phyloP scores from a whole-genome alignment of 2,797 vertebrate genomes.

The Anniella stebbinsi region DNA sequence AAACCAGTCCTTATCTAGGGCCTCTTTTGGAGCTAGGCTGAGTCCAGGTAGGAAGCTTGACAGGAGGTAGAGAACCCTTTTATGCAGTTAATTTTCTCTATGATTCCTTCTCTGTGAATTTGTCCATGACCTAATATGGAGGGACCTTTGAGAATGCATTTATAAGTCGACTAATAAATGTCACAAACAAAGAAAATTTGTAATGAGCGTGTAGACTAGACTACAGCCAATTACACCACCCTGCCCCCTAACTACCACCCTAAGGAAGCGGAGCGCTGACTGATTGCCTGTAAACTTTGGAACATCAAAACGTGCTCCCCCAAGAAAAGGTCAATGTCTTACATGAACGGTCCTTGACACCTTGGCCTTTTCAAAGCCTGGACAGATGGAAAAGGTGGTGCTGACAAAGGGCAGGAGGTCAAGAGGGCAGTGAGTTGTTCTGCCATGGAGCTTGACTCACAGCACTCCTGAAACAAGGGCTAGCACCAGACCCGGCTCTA shows the following conservation, averaged over 20 bases:
- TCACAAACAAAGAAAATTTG: not conserved
- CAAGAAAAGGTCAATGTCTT: constrained; percentile 57
- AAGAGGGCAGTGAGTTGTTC: constrained; percentile 48
- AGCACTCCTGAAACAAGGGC: not conserved
- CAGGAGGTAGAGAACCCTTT: not conserved
- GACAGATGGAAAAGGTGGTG: constrained; percentile 41
- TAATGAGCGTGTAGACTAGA: not conserved
- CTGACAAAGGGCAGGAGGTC: constrained; percentile 45
- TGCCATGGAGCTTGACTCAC: not conserved
- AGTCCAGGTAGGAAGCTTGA: not conserved
- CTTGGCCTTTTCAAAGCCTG: constrained; percentile 47
- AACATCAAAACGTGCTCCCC: constrained; percentile 31
- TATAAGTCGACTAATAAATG: not conserved
- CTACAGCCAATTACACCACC: not conserved
- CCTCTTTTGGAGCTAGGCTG: not conserved
- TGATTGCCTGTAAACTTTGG: not conserved
- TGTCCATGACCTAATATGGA: no score
- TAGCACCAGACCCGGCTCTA: no score
- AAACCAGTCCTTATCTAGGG: not conserved
- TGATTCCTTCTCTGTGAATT: not conserved
- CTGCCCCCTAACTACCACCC: not conserved
- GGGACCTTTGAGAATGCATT: not conserved
- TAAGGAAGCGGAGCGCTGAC: rapidly evolving
- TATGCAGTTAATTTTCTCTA: not conserved
- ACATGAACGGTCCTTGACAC: not conserved